Conservation (phyloP, 2,113 vertebrate species). For the Hylia prasina region DNA sequence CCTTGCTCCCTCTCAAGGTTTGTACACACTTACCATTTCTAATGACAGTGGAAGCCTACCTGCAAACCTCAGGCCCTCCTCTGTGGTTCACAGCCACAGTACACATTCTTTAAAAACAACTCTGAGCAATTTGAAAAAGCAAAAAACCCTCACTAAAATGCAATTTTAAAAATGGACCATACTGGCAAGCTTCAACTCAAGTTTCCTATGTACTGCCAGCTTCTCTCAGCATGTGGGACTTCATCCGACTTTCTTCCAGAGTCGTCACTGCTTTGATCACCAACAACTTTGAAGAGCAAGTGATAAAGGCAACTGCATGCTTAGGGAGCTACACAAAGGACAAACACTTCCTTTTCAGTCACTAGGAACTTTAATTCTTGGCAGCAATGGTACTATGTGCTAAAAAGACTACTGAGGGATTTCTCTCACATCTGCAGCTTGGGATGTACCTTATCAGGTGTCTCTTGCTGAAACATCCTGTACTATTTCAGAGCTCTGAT, state of each 20-base stretch:
- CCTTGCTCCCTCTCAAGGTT: background rate
- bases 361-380: constrained; percentile 4
- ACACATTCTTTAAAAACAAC: background rate
- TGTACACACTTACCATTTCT: background rate
- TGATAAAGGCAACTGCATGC: background rate
- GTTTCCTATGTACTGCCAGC: background rate
- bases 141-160: background rate
- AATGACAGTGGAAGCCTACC: background rate
- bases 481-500: background rate
- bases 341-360: constrained; percentile 24
- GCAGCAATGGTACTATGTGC: background rate
- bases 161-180: background rate
- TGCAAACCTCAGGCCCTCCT: background rate
- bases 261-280: constrained; percentile 28
- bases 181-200: background rate
- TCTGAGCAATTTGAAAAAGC: background rate
- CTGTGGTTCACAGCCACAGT: background rate
- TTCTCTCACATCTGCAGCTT: background rate
- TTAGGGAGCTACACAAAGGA: constrained; percentile 10
- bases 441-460: background rate
- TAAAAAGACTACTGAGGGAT: background rate
- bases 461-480: background rate
- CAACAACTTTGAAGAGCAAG: constrained; percentile 18
- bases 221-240: background rate
- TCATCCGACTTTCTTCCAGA: background rate